Percentiles rank a stretch among this genome's conserved stretches.
Conservation (phyloP, 2,888 invertebrate species). For the Ophonus ardosiacus region DNA sequence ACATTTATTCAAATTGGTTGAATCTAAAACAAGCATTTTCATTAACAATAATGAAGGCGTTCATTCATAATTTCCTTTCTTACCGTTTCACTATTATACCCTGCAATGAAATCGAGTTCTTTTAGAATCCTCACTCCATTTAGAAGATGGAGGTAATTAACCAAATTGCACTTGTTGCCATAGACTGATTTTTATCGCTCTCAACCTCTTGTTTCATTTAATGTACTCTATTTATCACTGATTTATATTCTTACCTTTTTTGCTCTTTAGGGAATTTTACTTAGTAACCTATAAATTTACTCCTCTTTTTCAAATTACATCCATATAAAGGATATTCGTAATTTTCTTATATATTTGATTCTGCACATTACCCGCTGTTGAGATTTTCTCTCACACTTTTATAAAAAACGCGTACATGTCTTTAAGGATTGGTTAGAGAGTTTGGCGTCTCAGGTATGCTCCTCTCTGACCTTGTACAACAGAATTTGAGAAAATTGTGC, state of each 20-base stretch:
- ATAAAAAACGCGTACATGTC: no score
- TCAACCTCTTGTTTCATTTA: conserved; percentile 32
- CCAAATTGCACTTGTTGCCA: conserved; percentile 41
- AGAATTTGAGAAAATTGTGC: no score
- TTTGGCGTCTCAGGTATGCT: no score
- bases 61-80: conserved; percentile 35
- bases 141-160: conserved; percentile 41
- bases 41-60: conserved; percentile 31
- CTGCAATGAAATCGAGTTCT: conserved; percentile 32
- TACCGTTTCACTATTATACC: conserved; percentile 10
- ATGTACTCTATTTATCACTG: conserved; percentile 9
- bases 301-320: not conserved
- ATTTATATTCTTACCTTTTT: conserved; percentile 19
- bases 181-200: conserved; percentile 24
- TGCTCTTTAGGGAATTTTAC: not conserved
- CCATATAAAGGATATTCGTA: not conserved
- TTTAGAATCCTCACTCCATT: conserved; percentile 22
- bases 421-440: no score
- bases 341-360: not conserved
- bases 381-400: no score
- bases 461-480: no score
- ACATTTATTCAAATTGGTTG: conserved; percentile 21
- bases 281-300: not conserved
- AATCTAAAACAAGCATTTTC: conserved; percentile 29
- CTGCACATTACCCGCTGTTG: no score